Evolutionary conservation across 2,888 invertebrate species (phyloP), one percentile per base, ranked within the genome.

Genomic region (Argyra leucocephala): DNA sequence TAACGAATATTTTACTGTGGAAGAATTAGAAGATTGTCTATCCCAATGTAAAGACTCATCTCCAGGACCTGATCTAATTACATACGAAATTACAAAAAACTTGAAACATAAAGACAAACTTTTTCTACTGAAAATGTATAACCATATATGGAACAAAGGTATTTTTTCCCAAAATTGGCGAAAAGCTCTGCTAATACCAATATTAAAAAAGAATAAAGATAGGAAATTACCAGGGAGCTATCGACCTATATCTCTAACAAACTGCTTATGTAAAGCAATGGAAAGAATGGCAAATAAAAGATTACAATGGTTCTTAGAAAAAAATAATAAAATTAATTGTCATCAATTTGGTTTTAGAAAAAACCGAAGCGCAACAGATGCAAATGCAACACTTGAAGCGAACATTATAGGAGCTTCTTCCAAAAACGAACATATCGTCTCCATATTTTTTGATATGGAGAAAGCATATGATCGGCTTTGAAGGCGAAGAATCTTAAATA

Each of bases 271-370:
- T 22, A 63, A 63, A 24, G n/a, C 57, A 1, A 12, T 63, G 3
- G 63, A 63, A 57, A 57, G 26, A 63, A 63, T 63, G 63, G 24
- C 57, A 22, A 57, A 9, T 15, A 63, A 63, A 57, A 48, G 63
- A 10, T 23, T 57, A 61, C 2, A 9, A 1, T 64, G 61, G 57
- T 61, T 24, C 9, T 12, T 57, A 23, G 61, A 59, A 57, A 18
- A 61, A 3, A 37, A 64, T 12, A 61, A 61, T 1, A 22, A n/a
- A 21, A 10, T 61, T 3, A 9, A 5, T 15, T 7, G 22, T 3
- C 48, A 6, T 31, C 37, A 60, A 48, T 12, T 15, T 22, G 60
- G 60, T n/a, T 60, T 59, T 31, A 3, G 64, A 21, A 58, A 22
- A 64, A 61, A 59, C 21, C 22, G 60, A 23, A 7, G 21, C 15